Evolutionary conservation across 2,888 invertebrate species (phyloP).

Genomic region (Lumbricus terrestris): DNA sequence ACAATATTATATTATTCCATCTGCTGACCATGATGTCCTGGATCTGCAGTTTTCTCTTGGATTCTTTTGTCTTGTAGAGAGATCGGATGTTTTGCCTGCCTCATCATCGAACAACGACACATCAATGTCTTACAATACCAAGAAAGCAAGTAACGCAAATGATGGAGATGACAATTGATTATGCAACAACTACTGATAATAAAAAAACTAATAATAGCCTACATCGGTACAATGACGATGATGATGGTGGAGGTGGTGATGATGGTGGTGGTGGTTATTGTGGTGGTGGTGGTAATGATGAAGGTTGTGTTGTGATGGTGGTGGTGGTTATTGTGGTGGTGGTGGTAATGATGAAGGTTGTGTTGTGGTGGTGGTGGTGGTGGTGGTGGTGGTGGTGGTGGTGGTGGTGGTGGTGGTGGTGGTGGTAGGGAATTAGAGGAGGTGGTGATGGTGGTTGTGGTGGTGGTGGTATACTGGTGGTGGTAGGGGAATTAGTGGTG

Average conservation of each 20-base stretch:
- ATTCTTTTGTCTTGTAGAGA: neutral
- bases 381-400: neutral
- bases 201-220: too few species aligned
- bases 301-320: neutral
- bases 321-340: neutral
- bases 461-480: too few species aligned
- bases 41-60: neutral
- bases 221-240: too few species aligned
- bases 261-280: neutral
- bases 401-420: neutral
- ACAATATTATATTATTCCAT: too few species aligned
- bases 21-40: too few species aligned
- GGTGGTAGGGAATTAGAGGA: too few species aligned
- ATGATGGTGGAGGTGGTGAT: neutral
- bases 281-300: too few species aligned
- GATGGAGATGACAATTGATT: too few species aligned
- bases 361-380: neutral
- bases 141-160: conserved; percentile 7
- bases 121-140: conserved; percentile 17
- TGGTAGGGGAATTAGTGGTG: too few species aligned
- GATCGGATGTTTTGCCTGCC: neutral
- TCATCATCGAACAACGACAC: conserved; percentile 11
- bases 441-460: neutral
- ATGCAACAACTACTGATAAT: too few species aligned
- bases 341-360: too few species aligned